Base-by-base conservation (phyloP, 53 echinoderm and acorn worm genomes). In the Stichopus horrens region DNA sequence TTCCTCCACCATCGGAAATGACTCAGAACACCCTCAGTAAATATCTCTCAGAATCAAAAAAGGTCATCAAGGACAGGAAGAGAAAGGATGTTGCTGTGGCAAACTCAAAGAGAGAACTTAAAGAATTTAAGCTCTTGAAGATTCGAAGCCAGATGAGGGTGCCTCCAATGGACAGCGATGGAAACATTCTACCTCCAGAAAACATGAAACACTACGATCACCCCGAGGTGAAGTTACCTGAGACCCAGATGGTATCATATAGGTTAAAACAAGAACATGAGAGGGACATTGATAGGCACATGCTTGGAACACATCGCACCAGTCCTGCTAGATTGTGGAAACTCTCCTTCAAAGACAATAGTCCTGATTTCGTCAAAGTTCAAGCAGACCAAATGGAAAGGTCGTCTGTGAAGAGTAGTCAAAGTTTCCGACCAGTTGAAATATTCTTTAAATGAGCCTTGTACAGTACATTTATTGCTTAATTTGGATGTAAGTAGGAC, bases 121-220 rank as follows among this genome's bases (percentile, higher is more conserved):
- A 94, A 20, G 97, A 97, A 8, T 97, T 97, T 79, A 93, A 97
- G 59, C 88, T 92, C 19, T 81, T 97, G 55, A 95, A 95, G 86
- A 88, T 97, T 14, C 93, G 97, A 13, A 97, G 97, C 73, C 93
- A 97, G 86, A 95, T 94, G 94, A 90, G 97, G 10, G 97, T 97
- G 9, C 97, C 97, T 7, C 95, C 95, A 1, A 90, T 95, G 85
- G 91, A 88, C 20, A 75, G 86, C 1, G 86, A 89, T 0, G 97
- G 97, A 4, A 54, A 90, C 20, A 93, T 95, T 52, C 88, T 86
- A 18, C 97, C 93, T 1, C 97, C 97, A 5, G 73, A 86, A 55
- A 84, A 88, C 87, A 93, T 88, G 80, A 92, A 86, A 68, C 89
- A 89, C 76, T 86, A 92, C 13, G 90, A 87, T 9, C 90, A 92